phyloP scores from a whole-genome alignment of 2,113 vertebrate species.

The Noctilio leporinus region DNA sequence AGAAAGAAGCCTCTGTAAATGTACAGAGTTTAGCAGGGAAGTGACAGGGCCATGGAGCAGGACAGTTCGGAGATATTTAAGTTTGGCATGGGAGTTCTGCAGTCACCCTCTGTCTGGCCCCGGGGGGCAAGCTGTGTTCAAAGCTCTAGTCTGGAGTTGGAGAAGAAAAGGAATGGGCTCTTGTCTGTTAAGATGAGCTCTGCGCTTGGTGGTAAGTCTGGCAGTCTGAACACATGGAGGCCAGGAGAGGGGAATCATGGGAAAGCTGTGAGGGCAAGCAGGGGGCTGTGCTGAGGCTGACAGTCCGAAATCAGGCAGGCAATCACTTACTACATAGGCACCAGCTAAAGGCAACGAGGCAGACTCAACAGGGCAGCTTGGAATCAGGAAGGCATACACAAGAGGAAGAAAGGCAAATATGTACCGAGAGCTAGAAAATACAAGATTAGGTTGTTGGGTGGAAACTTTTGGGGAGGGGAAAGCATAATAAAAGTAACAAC shows the following conservation, averaged over 20 bases:
- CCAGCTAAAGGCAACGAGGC: neutral
- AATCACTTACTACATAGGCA: neutral
- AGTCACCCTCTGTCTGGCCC: neutral
- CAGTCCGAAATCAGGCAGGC: neutral
- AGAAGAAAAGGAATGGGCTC: neutral
- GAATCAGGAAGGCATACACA: neutral
- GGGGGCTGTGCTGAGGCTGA: neutral
- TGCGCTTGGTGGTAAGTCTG: neutral
- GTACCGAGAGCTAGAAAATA: neutral
- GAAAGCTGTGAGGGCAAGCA: neutral
- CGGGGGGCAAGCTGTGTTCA: neutral
- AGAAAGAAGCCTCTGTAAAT: neutral
- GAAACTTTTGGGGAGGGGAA: neutral
- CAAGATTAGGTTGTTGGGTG: neutral
- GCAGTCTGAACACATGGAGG: neutral
- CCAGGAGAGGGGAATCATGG: neutral
- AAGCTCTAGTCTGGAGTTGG: neutral
- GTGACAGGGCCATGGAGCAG: neutral
- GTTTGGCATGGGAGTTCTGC: neutral
- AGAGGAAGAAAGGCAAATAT: neutral
- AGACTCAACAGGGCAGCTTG: neutral
- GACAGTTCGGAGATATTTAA: neutral
- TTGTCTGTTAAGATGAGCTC: neutral
- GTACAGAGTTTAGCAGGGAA: neutral
- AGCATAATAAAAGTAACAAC: neutral